Conservation (phyloP, 2,797 vertebrate genomes). For the Sebastiscus tertius region DNA sequence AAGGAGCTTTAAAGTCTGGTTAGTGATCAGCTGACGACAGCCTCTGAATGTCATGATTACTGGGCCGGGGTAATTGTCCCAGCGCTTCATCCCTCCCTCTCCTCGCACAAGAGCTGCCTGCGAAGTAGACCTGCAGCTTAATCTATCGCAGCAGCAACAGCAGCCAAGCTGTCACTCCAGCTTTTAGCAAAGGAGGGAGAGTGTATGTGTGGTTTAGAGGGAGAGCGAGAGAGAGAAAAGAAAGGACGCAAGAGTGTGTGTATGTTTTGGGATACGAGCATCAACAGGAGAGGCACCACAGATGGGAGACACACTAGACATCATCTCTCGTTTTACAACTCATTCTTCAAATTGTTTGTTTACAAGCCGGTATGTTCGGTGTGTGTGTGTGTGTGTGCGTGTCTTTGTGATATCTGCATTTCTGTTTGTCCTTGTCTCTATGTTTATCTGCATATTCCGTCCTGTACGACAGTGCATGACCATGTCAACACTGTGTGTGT, state of each 20-base stretch:
- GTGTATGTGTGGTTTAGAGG: conserved; percentile 55
- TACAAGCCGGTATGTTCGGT: conserved; percentile 60
- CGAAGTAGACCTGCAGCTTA: conserved; percentile 79
- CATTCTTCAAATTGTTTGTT: conserved; percentile 64
- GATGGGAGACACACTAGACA: conserved; percentile 58
- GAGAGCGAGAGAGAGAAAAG: conserved; percentile 23
- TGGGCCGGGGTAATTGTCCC: conserved; percentile 72
- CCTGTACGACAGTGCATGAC: conserved; percentile 23
- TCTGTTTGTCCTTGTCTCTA: conserved; percentile 31
- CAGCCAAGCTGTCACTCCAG: conserved; percentile 77
- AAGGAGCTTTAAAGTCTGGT: conserved; percentile 65
- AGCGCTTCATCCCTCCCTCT: conserved; percentile 61
- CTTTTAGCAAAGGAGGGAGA: conserved; percentile 68
- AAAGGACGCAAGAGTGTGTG: conserved; percentile 48
- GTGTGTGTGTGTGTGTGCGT: conserved; percentile 2
- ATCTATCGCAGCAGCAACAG: conserved; percentile 75
- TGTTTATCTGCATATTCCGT: conserved; percentile 5
- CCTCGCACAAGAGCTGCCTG: conserved; percentile 65
- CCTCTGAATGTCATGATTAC: conserved; percentile 72
- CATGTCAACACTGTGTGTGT: conserved; percentile 13
- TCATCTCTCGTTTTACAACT: conserved; percentile 45
- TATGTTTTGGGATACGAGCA: conserved; percentile 53
- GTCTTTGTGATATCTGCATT: conserved; percentile 30
- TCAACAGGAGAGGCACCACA: conserved; percentile 67
- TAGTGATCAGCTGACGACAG: conserved; percentile 53